phyloP scores from a whole-genome alignment of 2,888 invertebrate species.

The Mellilla xanthometata region DNA sequence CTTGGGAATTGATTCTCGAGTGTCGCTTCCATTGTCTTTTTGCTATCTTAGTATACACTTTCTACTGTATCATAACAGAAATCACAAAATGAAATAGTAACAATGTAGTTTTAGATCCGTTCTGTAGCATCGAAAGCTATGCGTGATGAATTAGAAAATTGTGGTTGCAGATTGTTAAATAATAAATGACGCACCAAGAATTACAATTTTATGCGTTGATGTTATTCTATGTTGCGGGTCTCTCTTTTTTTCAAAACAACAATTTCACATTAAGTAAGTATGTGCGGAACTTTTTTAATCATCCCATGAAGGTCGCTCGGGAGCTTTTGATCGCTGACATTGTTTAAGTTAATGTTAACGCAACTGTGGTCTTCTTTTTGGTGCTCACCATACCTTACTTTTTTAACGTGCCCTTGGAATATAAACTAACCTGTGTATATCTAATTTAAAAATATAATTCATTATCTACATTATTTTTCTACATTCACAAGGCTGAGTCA shows the following conservation, averaged over 20 bases:
- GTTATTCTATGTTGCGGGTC: not conserved
- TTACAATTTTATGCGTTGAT: not conserved
- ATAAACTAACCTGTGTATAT: not conserved
- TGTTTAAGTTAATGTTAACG: constrained; percentile 28
- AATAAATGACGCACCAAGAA: constrained; percentile 4
- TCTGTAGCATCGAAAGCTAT: constrained; percentile 31
- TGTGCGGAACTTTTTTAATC: constrained; percentile 27
- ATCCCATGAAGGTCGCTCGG: constrained; percentile 7
- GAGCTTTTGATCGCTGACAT: constrained; percentile 32
- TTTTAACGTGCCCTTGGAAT: not conserved
- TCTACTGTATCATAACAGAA: constrained; percentile 39
- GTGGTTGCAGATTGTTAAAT: constrained; percentile 1
- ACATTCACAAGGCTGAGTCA: constrained; percentile 39
- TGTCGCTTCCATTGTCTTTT: constrained; percentile 55
- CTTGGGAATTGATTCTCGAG: constrained; percentile 42
- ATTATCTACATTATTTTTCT: constrained; percentile 31
- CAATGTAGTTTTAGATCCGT: constrained; percentile 30
- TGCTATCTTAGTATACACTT: constrained; percentile 44
- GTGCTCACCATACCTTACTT: too few relatives aligned
- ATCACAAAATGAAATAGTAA: constrained; percentile 25
- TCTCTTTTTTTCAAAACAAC: constrained; percentile 6
- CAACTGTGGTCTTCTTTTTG: constrained; percentile 18
- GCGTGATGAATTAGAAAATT: constrained; percentile 21
- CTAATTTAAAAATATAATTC: constrained; percentile 8
- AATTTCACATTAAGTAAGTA: constrained; percentile 5